Percentiles rank a stretch among this genome's conserved stretches.
These are phyloP conservation scores for Otus sunia DNA, from an alignment of 2,113 vertebrate species.

Conservation along the genomic window DNA sequence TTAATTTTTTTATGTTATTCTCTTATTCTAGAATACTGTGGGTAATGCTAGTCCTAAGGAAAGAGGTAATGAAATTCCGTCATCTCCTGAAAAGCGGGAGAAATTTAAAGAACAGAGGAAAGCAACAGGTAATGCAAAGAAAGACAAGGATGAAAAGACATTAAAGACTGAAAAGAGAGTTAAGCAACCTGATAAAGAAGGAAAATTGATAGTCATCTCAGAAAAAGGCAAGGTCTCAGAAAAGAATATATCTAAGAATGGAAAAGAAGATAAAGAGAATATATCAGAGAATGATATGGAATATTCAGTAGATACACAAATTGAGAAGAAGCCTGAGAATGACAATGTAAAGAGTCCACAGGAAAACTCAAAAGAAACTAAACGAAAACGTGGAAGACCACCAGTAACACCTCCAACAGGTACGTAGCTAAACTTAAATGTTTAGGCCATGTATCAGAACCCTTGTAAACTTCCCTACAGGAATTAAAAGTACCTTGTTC, in stretches of 20 bases:
- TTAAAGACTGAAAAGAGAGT: slow-evolving; percentile 73
- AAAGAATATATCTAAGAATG: slow-evolving; percentile 77
- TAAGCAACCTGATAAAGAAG: slow-evolving; percentile 73
- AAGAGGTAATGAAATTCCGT: slow-evolving; percentile 75
- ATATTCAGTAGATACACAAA: slow-evolving; percentile 75
- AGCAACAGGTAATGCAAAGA: slow-evolving; percentile 77
- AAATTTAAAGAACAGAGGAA: slow-evolving; percentile 82
- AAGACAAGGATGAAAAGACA: slow-evolving; percentile 78
- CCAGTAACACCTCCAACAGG: slow-evolving; percentile 74
- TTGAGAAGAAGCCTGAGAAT: slow-evolving; percentile 78
- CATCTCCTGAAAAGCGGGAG: slow-evolving; percentile 77
- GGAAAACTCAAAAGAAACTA: slow-evolving; percentile 75
- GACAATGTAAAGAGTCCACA: slow-evolving; percentile 73
- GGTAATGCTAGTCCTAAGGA: slow-evolving; percentile 81
- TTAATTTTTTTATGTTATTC: slow-evolving; percentile 27
- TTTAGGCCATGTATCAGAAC: not conserved
- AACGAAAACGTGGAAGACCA: slow-evolving; percentile 77
- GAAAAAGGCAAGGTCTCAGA: slow-evolving; percentile 79
- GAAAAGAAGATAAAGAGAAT: slow-evolving; percentile 84
- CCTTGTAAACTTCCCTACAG: not conserved
- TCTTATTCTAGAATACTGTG: slow-evolving; percentile 76
- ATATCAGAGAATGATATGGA: slow-evolving; percentile 84
- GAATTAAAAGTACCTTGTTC: not conserved
- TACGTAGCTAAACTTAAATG: slow-evolving; percentile 15
- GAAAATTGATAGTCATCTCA: slow-evolving; percentile 67